Evolutionary conservation across 2,888 invertebrate genomes (phyloP).

Genomic region (Cecidostiba fungosa): DNA sequence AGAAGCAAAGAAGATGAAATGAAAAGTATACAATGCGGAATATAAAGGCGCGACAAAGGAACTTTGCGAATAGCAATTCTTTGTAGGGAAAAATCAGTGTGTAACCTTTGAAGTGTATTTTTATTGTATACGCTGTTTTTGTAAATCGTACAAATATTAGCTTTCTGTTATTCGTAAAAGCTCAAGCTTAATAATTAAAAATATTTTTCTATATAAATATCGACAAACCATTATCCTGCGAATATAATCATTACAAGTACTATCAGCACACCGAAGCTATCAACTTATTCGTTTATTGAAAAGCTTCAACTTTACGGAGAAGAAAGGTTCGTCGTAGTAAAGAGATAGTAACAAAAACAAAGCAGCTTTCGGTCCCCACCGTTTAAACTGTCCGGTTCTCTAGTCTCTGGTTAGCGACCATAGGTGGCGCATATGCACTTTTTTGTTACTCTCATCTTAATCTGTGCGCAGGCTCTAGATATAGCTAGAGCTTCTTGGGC

Average conservation of each 20-base stretch:
- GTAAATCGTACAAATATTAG: not conserved
- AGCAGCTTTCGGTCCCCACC: too few relatives aligned
- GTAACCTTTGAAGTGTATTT: slow-evolving; percentile 19
- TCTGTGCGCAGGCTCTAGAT: not conserved
- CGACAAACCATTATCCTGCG: too few relatives aligned
- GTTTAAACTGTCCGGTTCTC: too few relatives aligned
- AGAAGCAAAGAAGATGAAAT: slow-evolving; percentile 65
- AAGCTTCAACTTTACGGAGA: slow-evolving; percentile 4
- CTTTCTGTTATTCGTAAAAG: too few relatives aligned
- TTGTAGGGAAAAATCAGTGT: slow-evolving; percentile 20
- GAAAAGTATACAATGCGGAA: slow-evolving; percentile 63
- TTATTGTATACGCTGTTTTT: not conserved
- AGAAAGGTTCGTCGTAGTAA: too few relatives aligned
- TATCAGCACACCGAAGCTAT: too few relatives aligned
- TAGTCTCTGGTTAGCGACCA: too few relatives aligned
- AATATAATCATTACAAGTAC: too few relatives aligned
- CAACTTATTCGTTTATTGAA: slow-evolving; percentile 28
- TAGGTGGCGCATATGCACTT: too few relatives aligned
- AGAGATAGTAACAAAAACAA: too few relatives aligned
- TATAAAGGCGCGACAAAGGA: slow-evolving; percentile 59
- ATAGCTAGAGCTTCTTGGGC: not conserved
- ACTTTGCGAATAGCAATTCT: slow-evolving; percentile 31
- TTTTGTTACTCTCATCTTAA: not conserved
- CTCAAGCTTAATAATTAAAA: not conserved
- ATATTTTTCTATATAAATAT: not conserved